Evolutionary conservation across 92 coral and sea anemone genomes (phyloP).

Genomic region (Scolanthus callimorphus): DNA sequence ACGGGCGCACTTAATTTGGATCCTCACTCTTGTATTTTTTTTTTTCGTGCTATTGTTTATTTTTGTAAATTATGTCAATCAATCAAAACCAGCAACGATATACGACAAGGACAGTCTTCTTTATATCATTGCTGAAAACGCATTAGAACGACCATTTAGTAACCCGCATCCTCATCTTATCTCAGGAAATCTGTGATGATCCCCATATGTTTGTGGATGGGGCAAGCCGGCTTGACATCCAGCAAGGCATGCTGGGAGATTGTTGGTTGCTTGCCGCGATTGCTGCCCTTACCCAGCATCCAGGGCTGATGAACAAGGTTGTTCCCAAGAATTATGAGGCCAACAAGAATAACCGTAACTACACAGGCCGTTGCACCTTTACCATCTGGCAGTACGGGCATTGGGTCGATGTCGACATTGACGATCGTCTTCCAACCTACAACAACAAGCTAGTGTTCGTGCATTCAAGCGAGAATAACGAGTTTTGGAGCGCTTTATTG

Average conservation of each 20-base stretch:
- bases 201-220: conserved; percentile 47
- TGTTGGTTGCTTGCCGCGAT: conserved; percentile 85
- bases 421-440: conserved; percentile 64
- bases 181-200: not conserved
- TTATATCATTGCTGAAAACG: too few species aligned
- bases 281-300: conserved; percentile 45
- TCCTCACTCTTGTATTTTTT: too few species aligned
- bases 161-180: too few species aligned
- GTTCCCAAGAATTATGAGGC: conserved; percentile 28
- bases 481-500: conserved; percentile 74
- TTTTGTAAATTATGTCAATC: too few species aligned
- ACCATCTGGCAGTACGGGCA: conserved; percentile 79
- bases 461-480: conserved; percentile 60
- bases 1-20: too few species aligned
- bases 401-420: conserved; percentile 69
- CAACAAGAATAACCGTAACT: conserved; percentile 6
- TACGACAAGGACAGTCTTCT: too few species aligned
- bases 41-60: too few species aligned
- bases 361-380: conserved; percentile 69
- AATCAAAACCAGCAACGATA: too few species aligned
- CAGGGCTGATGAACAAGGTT: conserved; percentile 33
- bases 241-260: conserved; percentile 80
- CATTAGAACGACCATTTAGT: too few species aligned
- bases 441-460: conserved; percentile 48
- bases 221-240: conserved; percentile 78